Evolutionary conservation across 1,140 invertebrate genomes (phyloP).

Genomic region (Pogonomyrmex barbatus): DNA sequence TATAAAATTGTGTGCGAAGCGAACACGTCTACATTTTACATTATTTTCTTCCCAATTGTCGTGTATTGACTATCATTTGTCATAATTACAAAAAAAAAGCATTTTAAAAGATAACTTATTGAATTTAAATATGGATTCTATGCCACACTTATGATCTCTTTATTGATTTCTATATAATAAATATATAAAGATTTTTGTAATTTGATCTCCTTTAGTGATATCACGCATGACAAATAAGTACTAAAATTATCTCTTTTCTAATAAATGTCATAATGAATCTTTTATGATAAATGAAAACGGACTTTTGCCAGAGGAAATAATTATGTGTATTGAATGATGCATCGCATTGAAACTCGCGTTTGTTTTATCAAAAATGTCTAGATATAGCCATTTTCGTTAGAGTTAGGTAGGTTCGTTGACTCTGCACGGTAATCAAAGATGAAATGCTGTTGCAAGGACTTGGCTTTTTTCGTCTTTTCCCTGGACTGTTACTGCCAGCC

Average conservation of each 20-base stretch:
- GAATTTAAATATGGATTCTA: neutral
- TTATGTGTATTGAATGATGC: conserved; percentile 31
- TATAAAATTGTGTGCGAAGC: neutral
- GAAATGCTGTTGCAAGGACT: conserved; percentile 62
- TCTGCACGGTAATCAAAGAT: conserved; percentile 47
- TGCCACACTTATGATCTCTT: neutral
- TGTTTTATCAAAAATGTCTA: conserved; percentile 26
- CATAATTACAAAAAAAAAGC: neutral
- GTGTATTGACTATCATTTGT: neutral
- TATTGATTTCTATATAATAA: conserved; percentile 9
- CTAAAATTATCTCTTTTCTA: conserved; percentile 24
- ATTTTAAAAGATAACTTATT: neutral
- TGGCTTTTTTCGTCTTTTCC: conserved; percentile 9
- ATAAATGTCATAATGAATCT: conserved; percentile 41
- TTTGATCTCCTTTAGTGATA: neutral
- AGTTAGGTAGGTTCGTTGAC: neutral
- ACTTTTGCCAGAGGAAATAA: conserved; percentile 16
- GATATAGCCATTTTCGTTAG: conserved; percentile 13
- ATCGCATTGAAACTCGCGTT: conserved; percentile 19
- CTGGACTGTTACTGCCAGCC: neutral
- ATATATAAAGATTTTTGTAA: neutral
- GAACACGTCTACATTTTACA: neutral
- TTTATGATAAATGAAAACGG: conserved; percentile 35
- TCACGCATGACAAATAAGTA: neutral
- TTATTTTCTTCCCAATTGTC: neutral